Percentiles rank a stretch among this genome's conserved stretches.
Evolutionary conservation across 2,113 vertebrate genomes (phyloP).

Genomic region (Spilogale gracilis): DNA sequence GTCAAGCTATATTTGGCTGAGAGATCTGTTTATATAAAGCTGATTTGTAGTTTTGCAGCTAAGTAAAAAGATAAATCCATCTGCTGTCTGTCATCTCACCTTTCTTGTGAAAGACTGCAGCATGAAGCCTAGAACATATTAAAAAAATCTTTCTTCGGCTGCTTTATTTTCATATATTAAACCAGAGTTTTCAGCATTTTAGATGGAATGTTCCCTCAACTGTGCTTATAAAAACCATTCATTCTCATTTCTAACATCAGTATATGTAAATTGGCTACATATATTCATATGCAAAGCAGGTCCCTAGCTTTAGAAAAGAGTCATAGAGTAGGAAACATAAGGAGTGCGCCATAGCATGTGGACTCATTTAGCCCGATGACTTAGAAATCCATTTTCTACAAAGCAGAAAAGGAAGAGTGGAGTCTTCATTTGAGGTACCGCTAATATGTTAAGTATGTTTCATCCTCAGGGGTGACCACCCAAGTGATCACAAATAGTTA

Average conservation of each 20-base stretch:
- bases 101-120: slow-evolving; percentile 83
- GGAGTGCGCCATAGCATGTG: background rate
- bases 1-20: slow-evolving; percentile 86
- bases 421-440: slow-evolving; percentile 11
- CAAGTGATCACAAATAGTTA: slow-evolving; percentile 6
- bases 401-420: slow-evolving; percentile 13
- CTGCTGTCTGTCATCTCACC: slow-evolving; percentile 87
- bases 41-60: slow-evolving; percentile 84
- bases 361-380: slow-evolving; percentile 39
- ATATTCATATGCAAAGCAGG: slow-evolving; percentile 72
- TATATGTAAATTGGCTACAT: slow-evolving; percentile 66
- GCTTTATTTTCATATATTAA: slow-evolving; percentile 85
- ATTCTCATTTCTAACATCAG: slow-evolving; percentile 81
- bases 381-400: background rate
- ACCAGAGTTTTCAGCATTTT: slow-evolving; percentile 77
- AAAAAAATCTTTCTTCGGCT: slow-evolving; percentile 76
- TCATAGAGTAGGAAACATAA: slow-evolving; percentile 5
- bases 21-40: slow-evolving; percentile 87
- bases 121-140: slow-evolving; percentile 80
- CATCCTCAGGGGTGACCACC: background rate
- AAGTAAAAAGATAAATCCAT: slow-evolving; percentile 88
- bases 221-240: slow-evolving; percentile 79
- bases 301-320: slow-evolving; percentile 64
- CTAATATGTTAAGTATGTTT: slow-evolving; percentile 17
- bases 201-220: slow-evolving; percentile 77